Conservation (phyloP, 2,113 vertebrate genomes). For the Rhabdornis inornatus region DNA sequence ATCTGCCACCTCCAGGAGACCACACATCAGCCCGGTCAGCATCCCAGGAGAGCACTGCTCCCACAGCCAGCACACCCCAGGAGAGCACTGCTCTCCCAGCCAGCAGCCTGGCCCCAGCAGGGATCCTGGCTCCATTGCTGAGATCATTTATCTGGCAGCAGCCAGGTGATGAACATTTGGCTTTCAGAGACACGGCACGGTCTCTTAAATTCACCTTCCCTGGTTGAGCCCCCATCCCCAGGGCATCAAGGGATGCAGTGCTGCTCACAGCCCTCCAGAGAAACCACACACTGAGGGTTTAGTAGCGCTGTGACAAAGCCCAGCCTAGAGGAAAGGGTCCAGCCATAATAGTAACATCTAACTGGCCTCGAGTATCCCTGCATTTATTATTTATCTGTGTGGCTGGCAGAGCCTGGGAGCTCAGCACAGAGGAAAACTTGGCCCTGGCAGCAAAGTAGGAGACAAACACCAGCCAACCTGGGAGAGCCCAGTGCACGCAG, state of each 20-base stretch:
- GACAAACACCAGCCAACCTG: neutral
- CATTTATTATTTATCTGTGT: neutral
- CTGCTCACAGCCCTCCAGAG: neutral
- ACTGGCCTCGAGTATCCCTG: neutral
- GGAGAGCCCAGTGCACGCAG: neutral
- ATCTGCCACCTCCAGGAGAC: neutral
- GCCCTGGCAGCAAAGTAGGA: neutral
- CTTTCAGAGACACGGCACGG: rapidly evolving
- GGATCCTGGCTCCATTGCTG: rapidly evolving
- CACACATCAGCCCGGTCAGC: rapidly evolving
- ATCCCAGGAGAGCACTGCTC: too few species aligned
- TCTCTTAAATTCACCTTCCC: neutral
- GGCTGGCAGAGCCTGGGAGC: neutral
- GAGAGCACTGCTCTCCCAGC: neutral
- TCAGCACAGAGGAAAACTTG: neutral
- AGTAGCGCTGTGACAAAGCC: neutral
- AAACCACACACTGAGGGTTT: rapidly evolving
- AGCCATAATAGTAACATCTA: neutral
- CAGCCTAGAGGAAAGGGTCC: neutral
- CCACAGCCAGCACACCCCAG: too few species aligned
- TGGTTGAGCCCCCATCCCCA: rapidly evolving
- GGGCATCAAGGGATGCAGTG: neutral
- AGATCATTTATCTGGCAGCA: neutral
- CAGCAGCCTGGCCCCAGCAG: neutral
- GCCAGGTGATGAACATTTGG: neutral